Conservation (phyloP, 1,140 invertebrate genomes). For the Drosophila teissieri region DNA sequence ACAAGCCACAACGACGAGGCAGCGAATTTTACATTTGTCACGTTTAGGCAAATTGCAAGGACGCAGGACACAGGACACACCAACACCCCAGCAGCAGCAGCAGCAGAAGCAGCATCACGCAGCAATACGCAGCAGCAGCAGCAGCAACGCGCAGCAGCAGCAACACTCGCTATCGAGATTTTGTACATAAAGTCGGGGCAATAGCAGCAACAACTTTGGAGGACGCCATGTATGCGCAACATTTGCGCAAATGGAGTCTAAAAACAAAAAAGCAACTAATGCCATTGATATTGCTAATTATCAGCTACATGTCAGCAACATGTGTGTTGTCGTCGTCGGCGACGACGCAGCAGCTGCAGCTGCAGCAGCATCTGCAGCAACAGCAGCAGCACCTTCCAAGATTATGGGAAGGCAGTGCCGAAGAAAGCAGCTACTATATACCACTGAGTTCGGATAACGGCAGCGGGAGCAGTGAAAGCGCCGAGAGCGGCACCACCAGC, state of each 20-base stretch:
- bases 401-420: constrained; percentile 66
- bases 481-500: constrained; percentile 1
- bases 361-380: constrained; percentile 36
- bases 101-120: constrained; percentile 16
- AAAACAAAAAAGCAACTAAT: constrained; percentile 84
- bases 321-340: constrained; percentile 55
- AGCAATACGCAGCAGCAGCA: constrained; percentile 27
- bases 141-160: constrained; percentile 36
- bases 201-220: constrained; percentile 76
- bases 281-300: constrained; percentile 81
- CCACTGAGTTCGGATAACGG: constrained; percentile 66
- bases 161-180: constrained; percentile 37
- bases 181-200: constrained; percentile 79
- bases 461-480: constrained; percentile 63
- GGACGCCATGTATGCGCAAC: constrained; percentile 85
- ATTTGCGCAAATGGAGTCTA: constrained; percentile 85
- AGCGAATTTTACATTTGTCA: constrained; percentile 64
- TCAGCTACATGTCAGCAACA: constrained; percentile 79
- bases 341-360: constrained; percentile 38
- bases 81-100: constrained; percentile 23
- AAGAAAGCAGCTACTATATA: constrained; percentile 75
- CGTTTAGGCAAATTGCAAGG: constrained; percentile 44
- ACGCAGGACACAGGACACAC: constrained; percentile 8
- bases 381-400: constrained; percentile 40
- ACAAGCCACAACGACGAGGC: constrained; percentile 72